A percentile compares a stretch with the other conserved stretches of the same genome.
Evolutionary conservation across 1,140 invertebrate species (phyloP).

Genomic region (Choristoneura fumiferana): DNA sequence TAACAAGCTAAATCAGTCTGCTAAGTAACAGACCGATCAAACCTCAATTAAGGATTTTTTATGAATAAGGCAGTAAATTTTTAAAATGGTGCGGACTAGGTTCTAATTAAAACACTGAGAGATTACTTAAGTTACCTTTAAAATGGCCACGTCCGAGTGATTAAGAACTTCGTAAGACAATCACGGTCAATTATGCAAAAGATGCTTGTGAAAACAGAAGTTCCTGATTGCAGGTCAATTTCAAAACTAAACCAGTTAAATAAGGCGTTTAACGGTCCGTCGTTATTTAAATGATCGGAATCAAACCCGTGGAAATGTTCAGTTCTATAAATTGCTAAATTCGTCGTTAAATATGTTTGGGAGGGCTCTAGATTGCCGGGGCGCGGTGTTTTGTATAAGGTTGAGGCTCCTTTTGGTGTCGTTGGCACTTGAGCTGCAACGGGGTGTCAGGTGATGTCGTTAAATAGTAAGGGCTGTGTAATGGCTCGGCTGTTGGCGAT

Average conservation of each 20-base stretch:
- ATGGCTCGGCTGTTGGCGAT: not conserved
- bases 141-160: too few relatives aligned
- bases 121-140: too few relatives aligned
- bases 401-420: not conserved
- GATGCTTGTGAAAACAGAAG: not conserved
- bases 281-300: not conserved
- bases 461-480: not conserved
- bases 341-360: not conserved
- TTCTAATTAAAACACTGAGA: too few relatives aligned
- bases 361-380: not conserved
- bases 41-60: too few relatives aligned
- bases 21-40: too few relatives aligned
- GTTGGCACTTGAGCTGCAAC: not conserved
- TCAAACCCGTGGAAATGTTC: slow-evolving; percentile 8
- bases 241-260: not conserved
- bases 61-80: too few relatives aligned
- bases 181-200: not conserved
- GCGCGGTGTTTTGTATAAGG: not conserved
- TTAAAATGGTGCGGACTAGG: too few relatives aligned
- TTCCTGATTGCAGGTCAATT: slow-evolving; percentile 7
- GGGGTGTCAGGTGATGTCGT: slow-evolving; percentile 1
- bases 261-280: not conserved
- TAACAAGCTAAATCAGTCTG: too few relatives aligned
- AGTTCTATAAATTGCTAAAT: not conserved
- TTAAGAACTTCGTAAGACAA: not conserved